A percentile compares a stretch with the other conserved stretches of the same genome.
These are phyloP conservation scores for Bombus huntii DNA, from an alignment of 1,140 invertebrate genomes.

Conservation along the genomic window DNA sequence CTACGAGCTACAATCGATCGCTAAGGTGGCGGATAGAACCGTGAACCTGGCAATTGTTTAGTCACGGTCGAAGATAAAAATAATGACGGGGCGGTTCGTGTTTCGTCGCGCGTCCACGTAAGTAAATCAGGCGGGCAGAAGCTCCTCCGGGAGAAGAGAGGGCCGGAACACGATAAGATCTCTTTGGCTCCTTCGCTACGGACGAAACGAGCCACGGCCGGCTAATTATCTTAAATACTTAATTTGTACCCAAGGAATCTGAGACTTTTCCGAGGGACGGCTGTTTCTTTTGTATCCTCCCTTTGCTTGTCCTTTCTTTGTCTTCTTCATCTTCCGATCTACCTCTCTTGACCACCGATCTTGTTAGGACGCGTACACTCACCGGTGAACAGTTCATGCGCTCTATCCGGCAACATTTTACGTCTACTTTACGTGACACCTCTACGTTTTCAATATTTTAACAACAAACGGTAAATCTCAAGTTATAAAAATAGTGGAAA, in stretches of 20 bases:
- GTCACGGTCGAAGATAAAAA: slow-evolving; percentile 52
- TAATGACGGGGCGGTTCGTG: slow-evolving; percentile 47
- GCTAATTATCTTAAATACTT: slow-evolving; percentile 76
- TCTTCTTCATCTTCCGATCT: too few species aligned
- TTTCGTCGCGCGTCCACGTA: slow-evolving; percentile 28
- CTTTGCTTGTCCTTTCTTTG: neutral
- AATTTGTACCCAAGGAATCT: slow-evolving; percentile 68
- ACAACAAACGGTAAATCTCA: too few species aligned
- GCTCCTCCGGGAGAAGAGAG: neutral
- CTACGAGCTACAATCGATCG: neutral
- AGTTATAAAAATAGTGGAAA: too few species aligned
- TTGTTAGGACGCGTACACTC: too few species aligned
- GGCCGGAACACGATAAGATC: slow-evolving; percentile 33
- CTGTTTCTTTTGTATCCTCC: neutral
- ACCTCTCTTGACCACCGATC: too few species aligned
- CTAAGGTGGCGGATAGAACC: slow-evolving; percentile 6
- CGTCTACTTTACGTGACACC: too few species aligned
- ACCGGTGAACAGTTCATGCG: too few species aligned
- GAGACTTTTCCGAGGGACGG: slow-evolving; percentile 38
- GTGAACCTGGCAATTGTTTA: slow-evolving; percentile 47
- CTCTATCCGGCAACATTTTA: too few species aligned
- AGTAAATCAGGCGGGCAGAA: slow-evolving; percentile 53
- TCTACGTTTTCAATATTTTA: too few species aligned
- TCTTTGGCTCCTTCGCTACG: slow-evolving; percentile 32
- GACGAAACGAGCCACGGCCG: slow-evolving; percentile 37